These are phyloP conservation scores for Tridacna gigas DNA, from an alignment of 2,888 invertebrate species.

Conservation along the genomic window DNA sequence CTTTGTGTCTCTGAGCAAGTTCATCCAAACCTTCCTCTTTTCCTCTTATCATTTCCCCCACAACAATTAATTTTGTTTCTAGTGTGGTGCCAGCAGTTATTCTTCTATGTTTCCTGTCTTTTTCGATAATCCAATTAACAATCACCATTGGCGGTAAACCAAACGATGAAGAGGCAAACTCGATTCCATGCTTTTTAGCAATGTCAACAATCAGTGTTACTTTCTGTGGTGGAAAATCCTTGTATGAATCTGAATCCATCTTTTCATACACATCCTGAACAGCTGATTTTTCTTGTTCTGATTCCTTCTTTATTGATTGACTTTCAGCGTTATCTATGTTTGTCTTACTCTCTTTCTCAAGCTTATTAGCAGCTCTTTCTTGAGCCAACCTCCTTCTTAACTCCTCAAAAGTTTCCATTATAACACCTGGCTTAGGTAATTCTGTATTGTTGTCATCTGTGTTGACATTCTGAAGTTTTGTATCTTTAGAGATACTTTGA, in stretches of 20 bases:
- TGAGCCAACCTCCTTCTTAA: slow-evolving; percentile 47
- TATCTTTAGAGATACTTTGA: neutral
- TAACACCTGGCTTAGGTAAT: slow-evolving; percentile 21
- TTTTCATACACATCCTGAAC: neutral
- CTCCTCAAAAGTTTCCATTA: slow-evolving; percentile 57
- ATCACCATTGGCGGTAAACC: slow-evolving; percentile 57
- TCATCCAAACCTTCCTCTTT: slow-evolving; percentile 15
- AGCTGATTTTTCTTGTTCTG: neutral
- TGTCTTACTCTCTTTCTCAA: slow-evolving; percentile 35
- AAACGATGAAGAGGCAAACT: slow-evolving; percentile 64
- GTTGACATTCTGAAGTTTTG: neutral
- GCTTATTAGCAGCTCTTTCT: slow-evolving; percentile 45
- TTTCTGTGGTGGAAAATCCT: slow-evolving; percentile 59
- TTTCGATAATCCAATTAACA: slow-evolving; percentile 64
- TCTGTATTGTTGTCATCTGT: neutral
- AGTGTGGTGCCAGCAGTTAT: slow-evolving; percentile 34
- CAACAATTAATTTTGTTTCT: slow-evolving; percentile 53
- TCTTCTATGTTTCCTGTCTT: slow-evolving; percentile 61
- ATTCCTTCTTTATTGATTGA: neutral
- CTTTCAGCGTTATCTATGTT: too few species aligned
- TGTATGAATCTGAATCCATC: slow-evolving; percentile 55
- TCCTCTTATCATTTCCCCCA: slow-evolving; percentile 19
- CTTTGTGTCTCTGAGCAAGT: slow-evolving; percentile 17
- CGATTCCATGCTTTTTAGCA: slow-evolving; percentile 62
- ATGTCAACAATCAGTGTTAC: slow-evolving; percentile 61